Evolutionary conservation across 2,888 invertebrate genomes (phyloP), one percentile per base, ranked within the genome.

Genomic region (Bursaphelenchus okinawaensis): DNA sequence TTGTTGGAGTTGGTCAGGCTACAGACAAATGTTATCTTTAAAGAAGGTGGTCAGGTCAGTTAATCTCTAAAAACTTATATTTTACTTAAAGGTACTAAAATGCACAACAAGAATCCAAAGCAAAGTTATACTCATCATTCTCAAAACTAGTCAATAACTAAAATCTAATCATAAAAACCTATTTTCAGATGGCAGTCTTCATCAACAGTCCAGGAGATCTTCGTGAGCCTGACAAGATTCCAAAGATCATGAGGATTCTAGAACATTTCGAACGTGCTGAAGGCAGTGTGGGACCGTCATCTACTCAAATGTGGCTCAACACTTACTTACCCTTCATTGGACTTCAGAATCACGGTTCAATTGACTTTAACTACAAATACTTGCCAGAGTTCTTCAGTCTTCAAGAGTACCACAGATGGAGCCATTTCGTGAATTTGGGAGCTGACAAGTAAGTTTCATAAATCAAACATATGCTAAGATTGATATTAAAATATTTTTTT

Each of bases 21-120:
- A n/a, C 80, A 82, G 60, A 79, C 79, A 12, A 73, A 81, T 62
- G 73, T 78, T 54, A 79, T 81, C 27, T 81, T 81, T 71, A 80
- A 80, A 55, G 81, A 81, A 51, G 79, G 79, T 24, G 81, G 80
- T 19, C 80, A 80, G 68, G 78, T 78, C 7, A 7, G 51, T 22
- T 1, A 19, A 16, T 23, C 20, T 52, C 8, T 3, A 7, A n/a
- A n/a, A n/a, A n/a, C n/a, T n/a, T 26, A 16, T 7, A 64, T n/a
- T n/a, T n/a, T n/a, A n/a, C n/a, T n/a, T n/a, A n/a, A n/a, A n/a
- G n/a, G n/a, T n/a, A n/a, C n/a, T n/a, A n/a, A n/a, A n/a, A n/a
- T n/a, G n/a, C n/a, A 16, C 40, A 4, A 4, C 1, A 40, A 40
- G 1, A 40, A 40, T 4, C 40, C 31, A 29, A 29, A 9, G 8